Conservation (phyloP, 1,140 invertebrate species). For the Pseudomyrmex pallidus region DNA sequence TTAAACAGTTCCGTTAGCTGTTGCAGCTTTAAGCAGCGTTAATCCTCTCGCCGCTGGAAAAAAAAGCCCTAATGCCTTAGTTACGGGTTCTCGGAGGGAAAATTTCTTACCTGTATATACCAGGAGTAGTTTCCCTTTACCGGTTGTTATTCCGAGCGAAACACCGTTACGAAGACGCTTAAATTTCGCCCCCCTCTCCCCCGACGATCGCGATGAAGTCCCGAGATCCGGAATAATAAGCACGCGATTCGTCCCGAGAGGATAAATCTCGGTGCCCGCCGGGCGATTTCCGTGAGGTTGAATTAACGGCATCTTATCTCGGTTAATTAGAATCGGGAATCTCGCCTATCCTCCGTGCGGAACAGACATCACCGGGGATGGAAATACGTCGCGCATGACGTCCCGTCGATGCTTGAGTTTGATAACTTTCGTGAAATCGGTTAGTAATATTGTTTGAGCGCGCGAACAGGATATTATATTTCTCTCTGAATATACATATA, state of each 20-base stretch:
- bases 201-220: slow-evolving; percentile 48
- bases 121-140: slow-evolving; percentile 28
- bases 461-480: slow-evolving; percentile 1
- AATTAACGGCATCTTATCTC: slow-evolving; percentile 52
- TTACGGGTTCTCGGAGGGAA: slow-evolving; percentile 37
- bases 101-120: slow-evolving; percentile 44
- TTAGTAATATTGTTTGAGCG: background rate
- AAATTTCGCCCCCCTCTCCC: slow-evolving; percentile 19
- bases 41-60: slow-evolving; percentile 50
- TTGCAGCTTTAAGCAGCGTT: slow-evolving; percentile 50
- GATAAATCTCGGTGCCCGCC: slow-evolving; percentile 22
- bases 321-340: slow-evolving; percentile 46
- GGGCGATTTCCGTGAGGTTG: slow-evolving; percentile 30
- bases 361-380: background rate
- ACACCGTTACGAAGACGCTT: slow-evolving; percentile 37
- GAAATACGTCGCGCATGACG: background rate
- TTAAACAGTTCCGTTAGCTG: background rate
- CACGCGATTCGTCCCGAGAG: slow-evolving; percentile 38
- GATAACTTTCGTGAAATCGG: slow-evolving; percentile 30
- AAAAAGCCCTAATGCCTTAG: slow-evolving; percentile 55
- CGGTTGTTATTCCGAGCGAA: slow-evolving; percentile 34
- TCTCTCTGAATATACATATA: background rate
- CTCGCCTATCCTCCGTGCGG: background rate
- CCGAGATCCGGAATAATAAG: slow-evolving; percentile 46
- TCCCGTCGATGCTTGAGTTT: background rate